phyloP scores from a whole-genome alignment of 2,888 invertebrate genomes.

The Brenthis ino region DNA sequence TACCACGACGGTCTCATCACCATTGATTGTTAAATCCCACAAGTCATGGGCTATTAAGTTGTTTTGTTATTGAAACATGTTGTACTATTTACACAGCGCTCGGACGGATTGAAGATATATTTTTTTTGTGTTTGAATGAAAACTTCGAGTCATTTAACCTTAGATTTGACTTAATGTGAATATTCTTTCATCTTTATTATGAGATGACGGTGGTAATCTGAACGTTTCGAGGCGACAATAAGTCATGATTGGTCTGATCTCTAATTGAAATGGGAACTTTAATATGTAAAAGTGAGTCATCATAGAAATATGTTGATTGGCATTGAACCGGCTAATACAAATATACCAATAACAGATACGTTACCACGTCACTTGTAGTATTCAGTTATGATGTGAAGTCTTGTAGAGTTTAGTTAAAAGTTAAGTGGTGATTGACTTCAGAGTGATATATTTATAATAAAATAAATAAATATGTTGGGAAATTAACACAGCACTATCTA shows the following conservation, averaged over 20 bases:
- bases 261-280: conserved; percentile 73
- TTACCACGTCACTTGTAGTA: conserved; percentile 18
- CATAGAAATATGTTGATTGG: conserved; percentile 66
- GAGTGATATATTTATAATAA: too few relatives aligned
- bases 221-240: conserved; percentile 73
- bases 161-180: conserved; percentile 73
- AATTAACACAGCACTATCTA: too few relatives aligned
- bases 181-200: conserved; percentile 72
- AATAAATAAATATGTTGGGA: too few relatives aligned
- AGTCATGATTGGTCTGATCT: conserved; percentile 75
- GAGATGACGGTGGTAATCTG: conserved; percentile 68
- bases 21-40: conserved; percentile 79
- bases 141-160: conserved; percentile 75
- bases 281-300: conserved; percentile 66
- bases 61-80: conserved; percentile 81
- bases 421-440: too few relatives aligned
- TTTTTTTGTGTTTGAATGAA: conserved; percentile 74
- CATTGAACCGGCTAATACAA: conserved; percentile 45
- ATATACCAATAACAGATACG: conserved; percentile 14
- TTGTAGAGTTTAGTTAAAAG: not conserved
- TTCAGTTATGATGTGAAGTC: not conserved
- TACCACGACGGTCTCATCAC: conserved; percentile 48
- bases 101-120: conserved; percentile 8
- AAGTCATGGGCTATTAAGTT: conserved; percentile 82
- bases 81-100: conserved; percentile 80